Base-by-base conservation (phyloP, 2,888 invertebrate genomes). In the Phyto melanocephala region DNA sequence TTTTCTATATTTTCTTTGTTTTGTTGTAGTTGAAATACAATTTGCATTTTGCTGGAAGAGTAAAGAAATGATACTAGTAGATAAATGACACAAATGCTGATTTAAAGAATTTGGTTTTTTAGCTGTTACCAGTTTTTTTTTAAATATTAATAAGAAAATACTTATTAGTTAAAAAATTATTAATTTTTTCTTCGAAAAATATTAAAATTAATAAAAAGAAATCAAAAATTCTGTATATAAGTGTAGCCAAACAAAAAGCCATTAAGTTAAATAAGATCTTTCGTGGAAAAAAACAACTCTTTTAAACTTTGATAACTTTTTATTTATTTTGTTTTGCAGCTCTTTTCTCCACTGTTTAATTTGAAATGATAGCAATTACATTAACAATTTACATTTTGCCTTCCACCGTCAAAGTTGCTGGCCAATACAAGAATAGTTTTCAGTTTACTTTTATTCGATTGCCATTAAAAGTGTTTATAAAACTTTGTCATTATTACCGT, bases 401-500 rank as follows among this genome's bases (percentile, higher is more conserved):
- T 67, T 47, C 40, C 37, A 60, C 35, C 22, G 6, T 28, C 28
- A 10, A 20, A 1, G 50, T 42, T 62, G 45, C 22, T 45, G 71
- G 47, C 65, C 37, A 54, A 52, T 33, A 7, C 35, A 58, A 54
- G n/a, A 60, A 58, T 62, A 52, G 40, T 52, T 47, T 15, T 50
- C 3, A 24, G 33, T 40, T 24, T 24, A 67, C 52, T 52, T 63
- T 52, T 13, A 17, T 67, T 58, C 28, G 24, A 45, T 72, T 77
- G 37, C 56, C 68, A 58, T 70, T 68, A 65, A 74, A 65, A 56
- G 24, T 40, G 58, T 63, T 33, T 63, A 65, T 52, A 78, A n/a
- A 78, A 78, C 67, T 82, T 83, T 76, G 62, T 70, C 33, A 70
- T 78, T 74, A 78, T 74, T 58, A 13, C 50, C 63, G 52, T 65